These are phyloP conservation scores for Acleris cristana DNA, from an alignment of 2,888 invertebrate species.

Conservation along the genomic window DNA sequence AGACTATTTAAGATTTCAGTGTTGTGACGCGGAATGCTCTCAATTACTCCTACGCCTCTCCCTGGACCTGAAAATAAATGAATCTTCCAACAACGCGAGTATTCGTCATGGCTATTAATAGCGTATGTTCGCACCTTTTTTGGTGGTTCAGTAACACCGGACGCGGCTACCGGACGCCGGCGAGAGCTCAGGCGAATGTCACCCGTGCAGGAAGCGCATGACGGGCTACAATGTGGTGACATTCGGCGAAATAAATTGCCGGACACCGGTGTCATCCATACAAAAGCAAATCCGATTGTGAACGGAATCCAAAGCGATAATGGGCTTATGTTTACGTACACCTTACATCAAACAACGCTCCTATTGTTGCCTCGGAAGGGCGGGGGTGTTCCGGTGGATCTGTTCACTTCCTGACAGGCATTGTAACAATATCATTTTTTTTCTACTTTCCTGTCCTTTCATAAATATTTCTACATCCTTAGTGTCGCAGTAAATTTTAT, in stretches of 20 bases:
- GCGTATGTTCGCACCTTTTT: constrained; percentile 80
- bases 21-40: constrained; percentile 52
- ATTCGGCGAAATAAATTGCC: constrained; percentile 62
- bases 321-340: constrained; percentile 54
- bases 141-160: constrained; percentile 80
- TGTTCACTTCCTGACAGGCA: constrained; percentile 52
- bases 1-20: constrained; percentile 20
- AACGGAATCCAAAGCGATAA: constrained; percentile 53
- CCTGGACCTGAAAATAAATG: constrained; percentile 72
- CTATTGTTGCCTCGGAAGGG: constrained; percentile 53
- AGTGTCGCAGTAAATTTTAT: constrained; percentile 55
- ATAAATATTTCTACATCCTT: constrained; percentile 51
- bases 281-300: constrained; percentile 67
- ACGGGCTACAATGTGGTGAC: constrained; percentile 48
- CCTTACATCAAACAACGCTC: constrained; percentile 55
- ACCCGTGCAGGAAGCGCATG: constrained; percentile 51
- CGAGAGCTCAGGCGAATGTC: constrained; percentile 68
- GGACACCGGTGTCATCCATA: constrained; percentile 70
- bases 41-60: constrained; percentile 62
- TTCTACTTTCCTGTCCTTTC: constrained; percentile 42
- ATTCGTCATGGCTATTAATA: constrained; percentile 80
- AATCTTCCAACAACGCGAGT: constrained; percentile 60
- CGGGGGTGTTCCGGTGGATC: constrained; percentile 45
- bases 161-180: constrained; percentile 77
- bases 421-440: constrained; percentile 45